Conservation (phyloP, 2,888 invertebrate species). For the Ormyrus pomaceus region DNA sequence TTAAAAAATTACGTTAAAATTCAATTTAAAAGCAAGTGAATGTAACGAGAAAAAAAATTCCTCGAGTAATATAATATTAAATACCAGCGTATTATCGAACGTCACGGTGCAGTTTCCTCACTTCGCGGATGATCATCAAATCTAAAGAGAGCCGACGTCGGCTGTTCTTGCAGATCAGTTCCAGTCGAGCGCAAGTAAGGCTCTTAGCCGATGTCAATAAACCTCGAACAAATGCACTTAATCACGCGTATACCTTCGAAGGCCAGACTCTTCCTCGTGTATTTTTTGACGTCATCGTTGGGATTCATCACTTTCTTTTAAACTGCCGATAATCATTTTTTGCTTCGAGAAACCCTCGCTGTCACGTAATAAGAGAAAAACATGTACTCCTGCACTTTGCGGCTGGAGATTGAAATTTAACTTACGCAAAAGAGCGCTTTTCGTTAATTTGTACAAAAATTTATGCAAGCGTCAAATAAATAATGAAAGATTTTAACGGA, state of each 20-base stretch:
- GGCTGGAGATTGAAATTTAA: too few species aligned
- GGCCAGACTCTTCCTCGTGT: conserved; percentile 36
- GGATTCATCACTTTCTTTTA: conserved; percentile 32
- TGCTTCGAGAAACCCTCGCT: not conserved
- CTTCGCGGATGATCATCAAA: conserved; percentile 48
- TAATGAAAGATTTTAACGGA: not conserved
- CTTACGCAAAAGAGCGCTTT: too few species aligned
- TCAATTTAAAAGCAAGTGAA: too few species aligned
- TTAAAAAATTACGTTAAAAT: too few species aligned
- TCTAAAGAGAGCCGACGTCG: conserved; percentile 62
- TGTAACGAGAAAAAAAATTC: too few species aligned
- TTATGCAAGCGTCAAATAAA: too few species aligned
- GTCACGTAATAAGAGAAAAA: too few species aligned
- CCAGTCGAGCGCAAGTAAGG: conserved; percentile 63
- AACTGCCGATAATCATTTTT: conserved; percentile 29
- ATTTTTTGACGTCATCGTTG: conserved; percentile 27
- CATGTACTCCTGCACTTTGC: too few species aligned
- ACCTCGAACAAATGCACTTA: conserved; percentile 66
- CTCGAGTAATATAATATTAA: conserved; percentile 31
- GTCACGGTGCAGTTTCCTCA: conserved; percentile 39
- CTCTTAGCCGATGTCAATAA: conserved; percentile 64
- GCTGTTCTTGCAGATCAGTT: conserved; percentile 64
- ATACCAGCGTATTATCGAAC: conserved; percentile 18
- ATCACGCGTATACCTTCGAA: conserved; percentile 60
- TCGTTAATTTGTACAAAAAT: too few species aligned